A percentile compares a stretch with the other conserved stretches of the same genome.
Evolutionary conservation across 2,888 invertebrate species (phyloP).

Genomic region (Acanthosepion pharaonis): DNA sequence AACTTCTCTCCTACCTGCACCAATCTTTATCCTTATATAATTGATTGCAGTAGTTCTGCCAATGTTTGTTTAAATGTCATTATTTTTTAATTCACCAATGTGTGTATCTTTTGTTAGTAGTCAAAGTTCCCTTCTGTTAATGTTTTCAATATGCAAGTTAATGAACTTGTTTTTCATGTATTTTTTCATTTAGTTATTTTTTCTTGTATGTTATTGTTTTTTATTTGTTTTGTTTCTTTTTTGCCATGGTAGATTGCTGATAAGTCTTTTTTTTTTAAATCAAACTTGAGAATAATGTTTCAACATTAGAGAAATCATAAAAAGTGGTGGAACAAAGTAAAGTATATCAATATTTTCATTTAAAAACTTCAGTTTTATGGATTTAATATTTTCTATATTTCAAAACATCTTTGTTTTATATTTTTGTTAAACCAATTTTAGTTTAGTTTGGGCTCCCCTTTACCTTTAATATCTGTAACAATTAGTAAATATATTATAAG

Average conservation of each 20-base stretch:
- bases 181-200: not conserved
- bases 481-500: not conserved
- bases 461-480: no score
- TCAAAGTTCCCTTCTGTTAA: not conserved
- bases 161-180: not conserved
- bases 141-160: conserved; percentile 6
- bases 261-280: not conserved
- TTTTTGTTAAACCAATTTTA: not conserved
- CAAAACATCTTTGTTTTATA: not conserved
- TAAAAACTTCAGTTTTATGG: not conserved
- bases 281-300: not conserved
- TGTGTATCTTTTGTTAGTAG: not conserved
- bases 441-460: not conserved
- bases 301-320: not conserved
- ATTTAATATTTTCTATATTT: not conserved
- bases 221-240: not conserved
- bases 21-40: not conserved
- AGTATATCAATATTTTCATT: not conserved
- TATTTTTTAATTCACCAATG: not conserved
- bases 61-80: not conserved
- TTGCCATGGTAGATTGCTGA: not conserved
- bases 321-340: not conserved
- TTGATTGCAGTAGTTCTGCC: not conserved
- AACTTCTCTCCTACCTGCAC: not conserved
- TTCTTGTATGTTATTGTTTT: not conserved